Conservation (phyloP, 2,113 vertebrate genomes). For the Urocynchramus pylzowi region DNA sequence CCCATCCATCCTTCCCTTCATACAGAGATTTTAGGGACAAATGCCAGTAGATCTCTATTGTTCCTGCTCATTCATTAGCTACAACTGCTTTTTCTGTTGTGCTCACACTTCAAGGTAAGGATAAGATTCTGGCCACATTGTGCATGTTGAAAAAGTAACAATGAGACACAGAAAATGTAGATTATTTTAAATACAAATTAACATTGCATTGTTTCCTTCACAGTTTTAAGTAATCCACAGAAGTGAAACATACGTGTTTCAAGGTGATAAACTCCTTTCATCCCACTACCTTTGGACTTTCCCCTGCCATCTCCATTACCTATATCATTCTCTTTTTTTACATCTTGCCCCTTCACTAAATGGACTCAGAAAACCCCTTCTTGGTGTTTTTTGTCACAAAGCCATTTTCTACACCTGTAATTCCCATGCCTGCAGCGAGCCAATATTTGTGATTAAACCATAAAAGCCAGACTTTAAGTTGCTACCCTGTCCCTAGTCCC, state of each 20-base stretch:
- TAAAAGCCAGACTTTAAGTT: neutral
- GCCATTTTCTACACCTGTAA: neutral
- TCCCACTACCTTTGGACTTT: neutral
- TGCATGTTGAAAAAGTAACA: neutral
- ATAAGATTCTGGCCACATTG: neutral
- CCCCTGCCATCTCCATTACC: neutral
- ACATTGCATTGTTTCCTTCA: neutral
- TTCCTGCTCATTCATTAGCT: slow-evolving; percentile 39
- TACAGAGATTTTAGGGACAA: slow-evolving; percentile 25
- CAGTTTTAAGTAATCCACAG: neutral
- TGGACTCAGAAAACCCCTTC: neutral
- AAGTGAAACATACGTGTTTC: neutral
- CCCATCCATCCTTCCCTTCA: neutral
- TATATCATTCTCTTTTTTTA: neutral
- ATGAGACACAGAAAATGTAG: neutral
- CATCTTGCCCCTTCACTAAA: neutral
- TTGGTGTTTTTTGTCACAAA: neutral
- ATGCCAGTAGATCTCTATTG: slow-evolving; percentile 32
- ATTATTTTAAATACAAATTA: neutral
- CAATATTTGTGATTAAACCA: neutral
- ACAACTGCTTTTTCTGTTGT: neutral
- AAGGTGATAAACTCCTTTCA: slow-evolving; percentile 12
- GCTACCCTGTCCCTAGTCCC: neutral
- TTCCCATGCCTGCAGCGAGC: neutral
- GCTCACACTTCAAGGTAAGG: slow-evolving; percentile 24